Evolutionary conservation across 2,888 invertebrate species (phyloP).

Genomic region (Drosophila atripex): DNA sequence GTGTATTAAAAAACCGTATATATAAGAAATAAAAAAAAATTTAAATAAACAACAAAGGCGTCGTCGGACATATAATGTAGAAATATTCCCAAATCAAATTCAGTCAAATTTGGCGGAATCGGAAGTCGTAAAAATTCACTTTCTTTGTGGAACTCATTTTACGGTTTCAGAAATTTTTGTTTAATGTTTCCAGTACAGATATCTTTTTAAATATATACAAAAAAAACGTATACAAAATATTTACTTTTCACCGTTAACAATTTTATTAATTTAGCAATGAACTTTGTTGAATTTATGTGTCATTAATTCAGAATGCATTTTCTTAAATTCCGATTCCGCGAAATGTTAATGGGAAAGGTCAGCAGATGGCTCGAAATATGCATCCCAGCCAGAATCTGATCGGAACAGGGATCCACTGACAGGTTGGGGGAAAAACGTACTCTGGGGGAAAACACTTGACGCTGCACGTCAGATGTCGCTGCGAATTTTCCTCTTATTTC

Average conservation of each 20-base stretch:
- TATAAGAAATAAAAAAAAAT: slow-evolving; percentile 27
- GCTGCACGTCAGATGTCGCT: slow-evolving; percentile 43
- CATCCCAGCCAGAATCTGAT: slow-evolving; percentile 14
- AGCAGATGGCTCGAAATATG: slow-evolving; percentile 50
- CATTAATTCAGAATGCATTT: neutral
- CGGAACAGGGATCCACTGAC: slow-evolving; percentile 4
- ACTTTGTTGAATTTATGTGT: neutral
- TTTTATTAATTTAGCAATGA: neutral
- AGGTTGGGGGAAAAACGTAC: slow-evolving; percentile 26
- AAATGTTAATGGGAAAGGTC: slow-evolving; percentile 5
- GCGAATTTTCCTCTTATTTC: slow-evolving; percentile 6
- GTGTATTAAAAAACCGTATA: slow-evolving; percentile 4
- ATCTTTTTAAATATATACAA: neutral
- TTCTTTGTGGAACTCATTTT: neutral
- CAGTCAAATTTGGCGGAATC: slow-evolving; percentile 28
- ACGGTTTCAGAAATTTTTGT: neutral
- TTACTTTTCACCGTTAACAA: too few relatives aligned
- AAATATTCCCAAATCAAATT: slow-evolving; percentile 13
- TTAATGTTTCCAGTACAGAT: neutral
- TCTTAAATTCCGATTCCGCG: neutral
- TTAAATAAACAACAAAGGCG: slow-evolving; percentile 36
- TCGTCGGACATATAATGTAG: slow-evolving; percentile 8
- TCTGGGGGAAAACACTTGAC: slow-evolving; percentile 45
- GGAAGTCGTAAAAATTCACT: slow-evolving; percentile 31
- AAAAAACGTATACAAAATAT: too few relatives aligned